These are phyloP conservation scores for Ophiothrix spiculata DNA, from an alignment of 35 echinoderm and acorn worm genomes.

Conservation along the genomic window DNA sequence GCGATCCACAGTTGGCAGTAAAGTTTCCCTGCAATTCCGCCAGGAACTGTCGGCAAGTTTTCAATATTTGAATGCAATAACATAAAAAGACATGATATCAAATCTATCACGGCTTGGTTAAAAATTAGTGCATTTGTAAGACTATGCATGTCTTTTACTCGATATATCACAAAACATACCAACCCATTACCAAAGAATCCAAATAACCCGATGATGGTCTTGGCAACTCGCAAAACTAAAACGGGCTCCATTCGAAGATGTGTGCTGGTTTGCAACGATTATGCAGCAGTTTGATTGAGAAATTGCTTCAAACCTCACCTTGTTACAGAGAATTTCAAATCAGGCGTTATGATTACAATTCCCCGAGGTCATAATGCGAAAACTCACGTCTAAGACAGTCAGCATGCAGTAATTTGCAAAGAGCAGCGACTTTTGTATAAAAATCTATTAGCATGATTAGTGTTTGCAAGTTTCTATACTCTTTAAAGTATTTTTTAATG, in stretches of 20 bases:
- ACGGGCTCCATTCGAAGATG: background rate
- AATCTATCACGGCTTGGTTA: conserved; percentile 35
- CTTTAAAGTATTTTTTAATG: too few relatives aligned
- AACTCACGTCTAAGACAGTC: too few relatives aligned
- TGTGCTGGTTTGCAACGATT: too few relatives aligned
- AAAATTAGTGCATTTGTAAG: conserved; percentile 49
- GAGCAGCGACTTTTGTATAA: too few relatives aligned
- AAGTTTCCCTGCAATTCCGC: conserved; percentile 17
- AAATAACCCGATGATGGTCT: conserved; percentile 33
- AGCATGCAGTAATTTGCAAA: too few relatives aligned
- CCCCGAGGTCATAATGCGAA: too few relatives aligned
- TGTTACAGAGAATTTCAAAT: too few relatives aligned
- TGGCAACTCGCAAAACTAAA: background rate
- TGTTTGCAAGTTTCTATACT: too few relatives aligned
- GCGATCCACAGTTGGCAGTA: conserved; percentile 67
- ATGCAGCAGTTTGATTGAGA: too few relatives aligned
- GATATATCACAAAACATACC: conserved; percentile 31
- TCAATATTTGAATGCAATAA: conserved; percentile 21
- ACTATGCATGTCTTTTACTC: conserved; percentile 5
- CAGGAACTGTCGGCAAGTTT: background rate
- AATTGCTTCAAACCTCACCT: too few relatives aligned
- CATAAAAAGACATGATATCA: conserved; percentile 25
- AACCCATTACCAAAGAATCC: conserved; percentile 41
- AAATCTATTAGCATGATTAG: too few relatives aligned
- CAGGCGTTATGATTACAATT: too few relatives aligned